Base-by-base conservation (phyloP, 2,888 invertebrate species). In the Pemphredon lugubris region DNA sequence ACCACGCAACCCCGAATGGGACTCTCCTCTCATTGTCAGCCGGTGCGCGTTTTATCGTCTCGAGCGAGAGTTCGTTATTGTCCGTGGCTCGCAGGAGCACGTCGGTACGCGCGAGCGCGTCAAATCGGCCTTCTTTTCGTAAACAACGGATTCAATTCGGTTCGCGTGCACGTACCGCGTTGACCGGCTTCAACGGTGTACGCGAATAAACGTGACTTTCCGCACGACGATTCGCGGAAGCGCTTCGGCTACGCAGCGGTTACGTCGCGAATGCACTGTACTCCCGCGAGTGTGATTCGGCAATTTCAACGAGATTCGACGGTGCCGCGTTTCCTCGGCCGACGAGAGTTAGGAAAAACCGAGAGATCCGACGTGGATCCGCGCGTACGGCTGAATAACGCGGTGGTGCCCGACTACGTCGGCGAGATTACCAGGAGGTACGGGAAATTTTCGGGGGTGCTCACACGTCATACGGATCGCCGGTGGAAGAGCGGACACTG, bases 231-330 rank as follows among this genome's bases (percentile, higher is more conserved):
- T 14, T 26, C 26, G 4, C 6, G 14, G 30, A 30, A 3, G 32
- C 6, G n/a, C 20, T 16, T 47, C 6, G 21, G 14, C 16, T 37
- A 42, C 39, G 50, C 40, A 14, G 13, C 7, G 21, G 5, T 6
- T 34, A 55, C 47, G 34, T 51, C n/a, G 48, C 69, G 42, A n/a
- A 67, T 50, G 5, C 42, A 39, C 42, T 66, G 39, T 50, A 7
- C n/a, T 2, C 37, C 32, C 53, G 30, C 48, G 30, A 23, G 48
- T 53, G 45, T 50, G 11, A 14, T 44, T 26, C 32, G 20, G 7
- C 40, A 45, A 54, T 39, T 54, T 5, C 50, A 20, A 40, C 42
- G 20, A 5, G 39, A 18, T 26, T 32, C 40, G 5, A 40, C 11
- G 26, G 4, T 21, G 16, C 50, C 63, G 63, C 60, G 34, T 48